phyloP scores from a whole-genome alignment of 2,797 vertebrate species.

The Chromis chromis region DNA sequence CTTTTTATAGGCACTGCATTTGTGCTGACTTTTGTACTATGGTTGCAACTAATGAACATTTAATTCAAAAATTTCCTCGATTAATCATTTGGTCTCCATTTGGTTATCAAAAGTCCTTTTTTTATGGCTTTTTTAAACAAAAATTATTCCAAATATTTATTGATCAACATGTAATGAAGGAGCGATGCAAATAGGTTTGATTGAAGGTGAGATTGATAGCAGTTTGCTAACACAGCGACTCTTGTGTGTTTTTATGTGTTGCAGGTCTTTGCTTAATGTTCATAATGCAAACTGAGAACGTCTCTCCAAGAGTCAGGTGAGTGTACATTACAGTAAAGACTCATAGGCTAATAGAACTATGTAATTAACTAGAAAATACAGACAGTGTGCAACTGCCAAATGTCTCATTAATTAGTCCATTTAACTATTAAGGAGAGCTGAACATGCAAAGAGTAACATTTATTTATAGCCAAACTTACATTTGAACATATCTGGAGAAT shows the following conservation, averaged over 20 bases:
- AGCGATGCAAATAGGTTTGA: neutral
- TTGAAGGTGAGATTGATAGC: neutral
- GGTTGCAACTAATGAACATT: too few relatives aligned
- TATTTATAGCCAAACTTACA: neutral
- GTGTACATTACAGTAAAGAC: neutral
- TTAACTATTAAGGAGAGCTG: too few relatives aligned
- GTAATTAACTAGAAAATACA: neutral
- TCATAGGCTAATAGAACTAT: neutral
- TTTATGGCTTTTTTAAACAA: too few relatives aligned
- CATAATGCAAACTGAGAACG: conserved; percentile 81
- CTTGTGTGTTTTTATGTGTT: conserved; percentile 44
- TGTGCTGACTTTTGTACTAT: too few relatives aligned
- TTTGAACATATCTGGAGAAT: neutral
- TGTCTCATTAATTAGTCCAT: too few relatives aligned
- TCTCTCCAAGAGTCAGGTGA: conserved; percentile 86
- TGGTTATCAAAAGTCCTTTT: too few relatives aligned
- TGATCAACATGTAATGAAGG: neutral
- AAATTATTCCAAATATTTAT: too few relatives aligned
- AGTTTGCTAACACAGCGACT: neutral
- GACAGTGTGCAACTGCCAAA: neutral
- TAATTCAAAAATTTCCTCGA: too few relatives aligned
- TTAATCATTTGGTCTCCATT: too few relatives aligned
- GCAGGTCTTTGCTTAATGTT: conserved; percentile 93
- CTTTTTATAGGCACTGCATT: too few relatives aligned
- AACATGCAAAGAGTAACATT: neutral